Percentiles rank a stretch among this genome's conserved stretches.
Evolutionary conservation across 2,888 invertebrate species (phyloP).

Genomic region (Scaeva pyrastri): DNA sequence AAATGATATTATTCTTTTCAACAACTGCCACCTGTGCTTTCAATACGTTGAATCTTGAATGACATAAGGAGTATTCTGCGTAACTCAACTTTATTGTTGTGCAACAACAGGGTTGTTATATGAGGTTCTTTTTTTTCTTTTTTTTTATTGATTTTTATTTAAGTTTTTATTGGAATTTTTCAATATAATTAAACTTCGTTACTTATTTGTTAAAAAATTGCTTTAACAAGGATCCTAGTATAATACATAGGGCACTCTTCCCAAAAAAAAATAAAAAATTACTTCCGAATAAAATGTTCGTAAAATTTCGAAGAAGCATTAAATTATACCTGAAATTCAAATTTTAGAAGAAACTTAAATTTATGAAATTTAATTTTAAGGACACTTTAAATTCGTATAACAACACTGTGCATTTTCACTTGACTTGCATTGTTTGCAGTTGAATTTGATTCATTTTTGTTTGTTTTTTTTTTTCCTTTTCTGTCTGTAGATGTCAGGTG

Average conservation of each 20-base stretch:
- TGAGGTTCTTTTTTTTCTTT: not conserved
- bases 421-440: conserved; percentile 11
- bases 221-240: too few relatives aligned
- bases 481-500: conserved; percentile 57
- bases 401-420: not conserved
- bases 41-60: conserved; percentile 57
- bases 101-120: not conserved
- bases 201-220: too few relatives aligned
- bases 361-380: too few relatives aligned
- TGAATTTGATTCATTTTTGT: conserved; percentile 25
- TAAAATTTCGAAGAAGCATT: too few relatives aligned
- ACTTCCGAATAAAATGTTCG: too few relatives aligned
- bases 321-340: too few relatives aligned
- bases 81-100: not conserved
- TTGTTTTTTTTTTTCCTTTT: not conserved
- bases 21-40: conserved; percentile 34
- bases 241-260: too few relatives aligned
- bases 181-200: too few relatives aligned
- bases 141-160: not conserved
- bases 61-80: not conserved
- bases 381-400: not conserved
- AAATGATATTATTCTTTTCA: not conserved
- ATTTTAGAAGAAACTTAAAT: too few relatives aligned
- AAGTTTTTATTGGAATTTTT: too few relatives aligned
- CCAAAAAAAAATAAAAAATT: too few relatives aligned